A percentile compares a stretch with the other conserved stretches of the same genome.
Conservation (phyloP, 2,888 invertebrate species). For the Pristionchus japonicus region DNA sequence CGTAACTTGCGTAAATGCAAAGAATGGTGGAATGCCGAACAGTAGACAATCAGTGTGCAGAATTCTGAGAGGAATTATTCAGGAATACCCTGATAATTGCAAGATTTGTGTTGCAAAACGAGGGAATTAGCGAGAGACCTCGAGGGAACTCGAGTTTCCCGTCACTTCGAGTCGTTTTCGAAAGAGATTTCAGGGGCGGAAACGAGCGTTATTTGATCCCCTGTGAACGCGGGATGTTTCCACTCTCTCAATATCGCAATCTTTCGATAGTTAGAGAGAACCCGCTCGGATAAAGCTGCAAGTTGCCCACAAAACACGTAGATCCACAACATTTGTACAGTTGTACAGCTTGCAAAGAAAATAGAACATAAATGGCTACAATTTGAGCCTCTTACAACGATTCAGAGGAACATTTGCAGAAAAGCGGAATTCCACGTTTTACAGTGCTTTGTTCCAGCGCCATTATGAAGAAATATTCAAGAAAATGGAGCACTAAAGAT, state of each 20-base stretch:
- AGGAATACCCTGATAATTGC: too few relatives aligned
- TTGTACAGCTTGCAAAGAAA: not conserved
- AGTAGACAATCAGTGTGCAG: too few relatives aligned
- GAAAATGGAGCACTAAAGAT: not conserved
- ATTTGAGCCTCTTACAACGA: not conserved
- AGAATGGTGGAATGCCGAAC: too few relatives aligned
- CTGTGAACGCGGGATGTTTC: not conserved
- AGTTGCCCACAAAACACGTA: not conserved
- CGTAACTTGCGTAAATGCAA: not conserved
- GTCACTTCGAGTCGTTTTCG: not conserved
- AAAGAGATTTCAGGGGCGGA: not conserved
- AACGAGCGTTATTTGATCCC: not conserved
- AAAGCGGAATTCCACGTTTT: too few relatives aligned
- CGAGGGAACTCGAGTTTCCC: not conserved
- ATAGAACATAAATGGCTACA: not conserved
- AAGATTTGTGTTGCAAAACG: not conserved
- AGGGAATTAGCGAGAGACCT: not conserved
- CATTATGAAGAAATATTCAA: too few relatives aligned
- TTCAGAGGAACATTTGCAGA: not conserved
- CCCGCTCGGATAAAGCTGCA: too few relatives aligned
- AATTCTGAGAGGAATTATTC: too few relatives aligned
- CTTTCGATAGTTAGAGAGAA: too few relatives aligned
- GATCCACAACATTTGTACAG: not conserved
- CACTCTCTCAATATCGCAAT: not conserved
- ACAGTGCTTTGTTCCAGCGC: too few relatives aligned